phyloP scores from a whole-genome alignment of 2,888 invertebrate genomes.

The Lasioglossum villosulum region DNA sequence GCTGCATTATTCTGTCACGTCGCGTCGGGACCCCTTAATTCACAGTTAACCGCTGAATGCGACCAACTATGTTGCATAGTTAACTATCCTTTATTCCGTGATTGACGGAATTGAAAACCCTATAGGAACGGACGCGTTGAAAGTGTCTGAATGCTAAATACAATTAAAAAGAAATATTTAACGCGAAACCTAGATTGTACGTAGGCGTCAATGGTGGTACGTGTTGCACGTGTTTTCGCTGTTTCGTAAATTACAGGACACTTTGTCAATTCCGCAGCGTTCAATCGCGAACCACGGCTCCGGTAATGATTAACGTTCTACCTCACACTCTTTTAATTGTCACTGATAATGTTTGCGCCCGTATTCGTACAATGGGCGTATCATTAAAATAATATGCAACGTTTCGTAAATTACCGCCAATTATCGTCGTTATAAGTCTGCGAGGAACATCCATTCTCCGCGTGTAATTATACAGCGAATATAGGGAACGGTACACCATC shows the following conservation, averaged over 20 bases:
- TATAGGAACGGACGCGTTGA: background rate
- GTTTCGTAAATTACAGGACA: background rate
- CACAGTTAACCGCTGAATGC: background rate
- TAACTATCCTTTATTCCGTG: background rate
- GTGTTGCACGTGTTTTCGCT: background rate
- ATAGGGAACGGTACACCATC: background rate
- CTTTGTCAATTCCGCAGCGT: background rate
- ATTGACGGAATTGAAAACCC: background rate
- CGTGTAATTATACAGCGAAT: background rate
- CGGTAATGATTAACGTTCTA: background rate
- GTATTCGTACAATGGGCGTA: background rate
- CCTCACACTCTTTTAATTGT: background rate
- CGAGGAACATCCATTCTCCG: background rate
- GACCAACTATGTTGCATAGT: background rate
- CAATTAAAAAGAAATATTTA: background rate
- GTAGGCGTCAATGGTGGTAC: background rate
- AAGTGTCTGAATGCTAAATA: background rate
- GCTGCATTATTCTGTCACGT: background rate
- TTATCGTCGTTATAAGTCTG: background rate
- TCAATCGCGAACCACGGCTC: background rate
- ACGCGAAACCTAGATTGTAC: background rate
- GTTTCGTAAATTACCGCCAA: slow-evolving; percentile 4
- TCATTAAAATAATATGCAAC: slow-evolving; percentile 7
- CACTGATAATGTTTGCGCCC: background rate
- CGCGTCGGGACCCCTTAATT: background rate